Percentiles rank a stretch among this genome's conserved stretches.
Conservation (phyloP, 53 echinoderm and acorn worm species). For the Arbacia lixula region DNA sequence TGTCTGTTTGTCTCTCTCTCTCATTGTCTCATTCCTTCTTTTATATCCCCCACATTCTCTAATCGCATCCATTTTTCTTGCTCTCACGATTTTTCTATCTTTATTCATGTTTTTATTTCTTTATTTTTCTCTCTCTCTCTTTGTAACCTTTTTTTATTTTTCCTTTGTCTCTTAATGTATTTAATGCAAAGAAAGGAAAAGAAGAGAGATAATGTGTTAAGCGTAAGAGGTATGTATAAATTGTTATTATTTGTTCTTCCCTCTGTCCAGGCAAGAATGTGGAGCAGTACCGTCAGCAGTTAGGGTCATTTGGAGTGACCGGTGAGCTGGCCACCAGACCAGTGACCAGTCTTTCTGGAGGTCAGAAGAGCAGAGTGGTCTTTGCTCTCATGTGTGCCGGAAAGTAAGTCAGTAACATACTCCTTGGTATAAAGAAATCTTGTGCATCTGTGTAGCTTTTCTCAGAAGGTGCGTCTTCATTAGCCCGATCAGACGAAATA, state of each 20-base stretch:
- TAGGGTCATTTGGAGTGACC: conserved; percentile 90
- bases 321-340: conserved; percentile 91
- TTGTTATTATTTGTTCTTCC: background rate
- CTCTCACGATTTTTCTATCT: background rate
- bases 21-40: background rate
- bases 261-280: conserved; percentile 68
- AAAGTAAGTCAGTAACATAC: conserved; percentile 70
- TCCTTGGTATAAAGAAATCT: too few relatives aligned
- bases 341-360: conserved; percentile 95
- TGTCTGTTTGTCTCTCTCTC: background rate
- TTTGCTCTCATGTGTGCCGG: conserved; percentile 94
- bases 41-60: background rate
- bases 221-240: too few relatives aligned
- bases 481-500: too few relatives aligned
- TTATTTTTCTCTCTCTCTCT: background rate
- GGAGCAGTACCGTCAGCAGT: conserved; percentile 85
- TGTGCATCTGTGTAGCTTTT: too few relatives aligned
- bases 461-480: too few relatives aligned
- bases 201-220: too few relatives aligned
- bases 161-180: background rate
- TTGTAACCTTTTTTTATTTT: background rate
- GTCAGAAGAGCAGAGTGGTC: conserved; percentile 97
- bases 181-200: too few relatives aligned
- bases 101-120: background rate
- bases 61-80: too few relatives aligned